Percentiles rank a stretch among this genome's conserved stretches.
Conservation (phyloP, 2,888 invertebrate species). For the Acrobasis suavella region DNA sequence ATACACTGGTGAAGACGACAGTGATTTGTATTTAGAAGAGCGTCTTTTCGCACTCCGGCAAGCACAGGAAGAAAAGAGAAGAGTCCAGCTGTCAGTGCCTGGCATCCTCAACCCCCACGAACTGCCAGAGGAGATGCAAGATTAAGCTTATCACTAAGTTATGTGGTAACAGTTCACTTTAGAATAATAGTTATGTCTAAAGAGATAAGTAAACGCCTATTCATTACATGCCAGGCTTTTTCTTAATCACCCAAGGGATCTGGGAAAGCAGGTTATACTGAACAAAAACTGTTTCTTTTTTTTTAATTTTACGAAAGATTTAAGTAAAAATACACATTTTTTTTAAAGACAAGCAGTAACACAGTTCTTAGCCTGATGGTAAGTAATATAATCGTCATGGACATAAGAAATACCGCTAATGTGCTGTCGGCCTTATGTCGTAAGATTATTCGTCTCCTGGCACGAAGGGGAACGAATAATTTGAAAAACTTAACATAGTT, state of each 20-base stretch:
- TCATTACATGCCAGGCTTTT: slow-evolving; percentile 20
- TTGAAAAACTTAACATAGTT: no score
- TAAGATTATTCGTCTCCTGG: no score
- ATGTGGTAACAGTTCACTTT: slow-evolving; percentile 56
- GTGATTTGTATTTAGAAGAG: slow-evolving; percentile 98
- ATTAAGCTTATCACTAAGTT: slow-evolving; percentile 73
- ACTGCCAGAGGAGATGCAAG: slow-evolving; percentile 97
- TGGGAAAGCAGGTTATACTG: background rate
- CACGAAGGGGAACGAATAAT: no score
- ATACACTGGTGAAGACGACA: slow-evolving; percentile 98
- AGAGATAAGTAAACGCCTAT: slow-evolving; percentile 21
- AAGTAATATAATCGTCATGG: no score
- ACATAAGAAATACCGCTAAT: no score
- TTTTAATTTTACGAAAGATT: background rate
- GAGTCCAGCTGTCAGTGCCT: slow-evolving; percentile 96
- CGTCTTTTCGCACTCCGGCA: slow-evolving; percentile 93
- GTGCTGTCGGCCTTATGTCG: no score
- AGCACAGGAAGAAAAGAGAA: slow-evolving; percentile 96
- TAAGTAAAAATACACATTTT: background rate
- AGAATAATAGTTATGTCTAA: slow-evolving; percentile 24
- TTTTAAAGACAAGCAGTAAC: no score
- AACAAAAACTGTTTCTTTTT: background rate
- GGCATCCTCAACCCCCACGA: slow-evolving; percentile 98
- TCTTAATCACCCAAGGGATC: slow-evolving; percentile 9
- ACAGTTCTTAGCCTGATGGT: no score